Conservation (phyloP, 1,140 invertebrate species). For the Zaprionus taronus region DNA sequence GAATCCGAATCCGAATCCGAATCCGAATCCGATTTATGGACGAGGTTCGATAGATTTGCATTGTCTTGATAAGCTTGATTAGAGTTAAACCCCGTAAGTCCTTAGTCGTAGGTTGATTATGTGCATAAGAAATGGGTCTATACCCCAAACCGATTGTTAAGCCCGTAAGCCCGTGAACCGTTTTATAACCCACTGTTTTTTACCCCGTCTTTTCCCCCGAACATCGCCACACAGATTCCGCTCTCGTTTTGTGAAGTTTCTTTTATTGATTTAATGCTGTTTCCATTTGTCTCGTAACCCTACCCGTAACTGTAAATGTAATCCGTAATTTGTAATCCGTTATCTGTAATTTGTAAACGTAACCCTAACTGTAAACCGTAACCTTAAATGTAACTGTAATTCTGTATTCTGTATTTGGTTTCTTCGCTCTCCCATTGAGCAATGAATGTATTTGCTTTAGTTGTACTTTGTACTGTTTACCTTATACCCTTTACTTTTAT, state of each 20-base stretch:
- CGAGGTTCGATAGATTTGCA: constrained; percentile 24
- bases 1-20: not conserved
- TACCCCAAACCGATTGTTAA: not conserved
- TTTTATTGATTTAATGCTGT: constrained; percentile 7
- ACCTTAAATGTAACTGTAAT: constrained; percentile 5
- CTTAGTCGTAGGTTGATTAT: constrained; percentile 27
- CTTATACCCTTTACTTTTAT: not conserved
- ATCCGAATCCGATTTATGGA: not conserved
- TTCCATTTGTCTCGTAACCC: constrained; percentile 18
- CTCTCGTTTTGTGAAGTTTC: constrained; percentile 17
- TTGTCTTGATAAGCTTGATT: constrained; percentile 27
- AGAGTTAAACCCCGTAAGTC: constrained; percentile 1
- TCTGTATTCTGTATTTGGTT: constrained; percentile 36
- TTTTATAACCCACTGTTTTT: constrained; percentile 3
- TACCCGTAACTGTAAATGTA: not conserved
- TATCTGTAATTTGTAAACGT: not conserved
- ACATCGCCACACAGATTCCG: not conserved
- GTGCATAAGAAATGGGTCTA: constrained; percentile 17
- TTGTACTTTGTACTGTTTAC: constrained; percentile 27
- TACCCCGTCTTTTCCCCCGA: not conserved
- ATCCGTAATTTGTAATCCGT: not conserved
- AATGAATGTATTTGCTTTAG: constrained; percentile 41
- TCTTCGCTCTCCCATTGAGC: constrained; percentile 33
- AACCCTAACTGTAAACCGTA: constrained; percentile 5
- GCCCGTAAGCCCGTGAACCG: not conserved